Evolutionary conservation across 1,140 invertebrate genomes (phyloP), one percentile per base, ranked within the genome.

Genomic region (Delia radicum): DNA sequence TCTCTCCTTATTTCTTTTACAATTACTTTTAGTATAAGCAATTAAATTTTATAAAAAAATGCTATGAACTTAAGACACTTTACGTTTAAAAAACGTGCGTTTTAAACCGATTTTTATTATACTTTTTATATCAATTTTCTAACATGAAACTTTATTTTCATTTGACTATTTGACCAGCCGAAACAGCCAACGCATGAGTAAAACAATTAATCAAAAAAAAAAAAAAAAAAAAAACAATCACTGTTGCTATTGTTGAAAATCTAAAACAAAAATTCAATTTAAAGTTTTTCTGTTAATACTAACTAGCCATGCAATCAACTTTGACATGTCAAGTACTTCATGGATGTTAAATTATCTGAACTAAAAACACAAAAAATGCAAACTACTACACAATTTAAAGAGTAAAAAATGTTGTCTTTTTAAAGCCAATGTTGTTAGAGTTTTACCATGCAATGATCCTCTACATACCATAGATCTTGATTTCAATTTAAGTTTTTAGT

Each of bases 281-380:
- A 55, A 55, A 55, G 18, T 55, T 55, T 55, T 55, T 1, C 24
- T 3, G 5, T 15, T 55, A 55, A 55, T 24, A 55, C 29, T 33
- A 69, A 37, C 29, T 37, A 69, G 65, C 63, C 29, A 67, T 31
- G 29, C 27, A 67, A 67, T 67, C 27, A 67, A 67, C 63, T 67
- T 31, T 67, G 65, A 69, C 65, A 69, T 69, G 65, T 69, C 65
- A 69, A 37, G 65, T 33, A 69, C 21, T 69, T 24, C 65, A 69
- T 31, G 65, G 29, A 69, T 69, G 65, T 69, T 69, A 37, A 69
- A 33, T 33, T 69, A 26, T 33, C 18, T 69, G 65, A 69, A 69
- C 31, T 24, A 69, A 37, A 33, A 18, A 69, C 18, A 6, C 5
- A 29, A 31, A 63, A 29, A 65, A 65, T n/a, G 4, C 12, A 3